These are phyloP conservation scores for Acyrthosiphon pisum DNA, from an alignment of 1,140 invertebrate species.

Conservation along the genomic window DNA sequence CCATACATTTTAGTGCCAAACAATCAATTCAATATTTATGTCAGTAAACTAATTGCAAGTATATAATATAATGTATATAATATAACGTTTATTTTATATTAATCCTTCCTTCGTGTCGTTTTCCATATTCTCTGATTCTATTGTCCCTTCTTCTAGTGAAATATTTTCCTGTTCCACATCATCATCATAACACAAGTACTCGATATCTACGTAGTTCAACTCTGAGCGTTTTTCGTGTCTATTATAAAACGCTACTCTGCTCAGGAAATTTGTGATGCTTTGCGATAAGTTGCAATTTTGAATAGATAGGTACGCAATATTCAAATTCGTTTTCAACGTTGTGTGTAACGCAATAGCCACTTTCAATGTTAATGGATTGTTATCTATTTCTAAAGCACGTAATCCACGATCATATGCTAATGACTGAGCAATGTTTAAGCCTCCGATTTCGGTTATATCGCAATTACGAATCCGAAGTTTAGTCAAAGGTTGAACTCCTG, in stretches of 20 bases:
- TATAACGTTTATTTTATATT: background rate
- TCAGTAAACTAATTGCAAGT: background rate
- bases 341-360: background rate
- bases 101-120: background rate
- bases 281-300: background rate
- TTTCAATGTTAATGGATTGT: constrained; percentile 23
- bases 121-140: background rate
- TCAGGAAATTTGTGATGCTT: background rate
- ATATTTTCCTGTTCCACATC: background rate
- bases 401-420: constrained; percentile 21
- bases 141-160: background rate
- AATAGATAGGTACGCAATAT: background rate
- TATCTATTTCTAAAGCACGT: background rate
- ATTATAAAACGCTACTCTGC: background rate
- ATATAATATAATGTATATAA: background rate
- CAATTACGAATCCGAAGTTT: constrained; percentile 24
- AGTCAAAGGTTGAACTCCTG: constrained; percentile 1
- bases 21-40: background rate
- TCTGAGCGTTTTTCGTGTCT: background rate
- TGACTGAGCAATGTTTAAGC: background rate
- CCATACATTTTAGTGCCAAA: background rate
- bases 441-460: background rate
- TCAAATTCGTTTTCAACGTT: background rate
- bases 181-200: background rate
- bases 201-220: background rate